Evolutionary conservation across 2,113 vertebrate species (phyloP).

Genomic region (Tautogolabrus adspersus): DNA sequence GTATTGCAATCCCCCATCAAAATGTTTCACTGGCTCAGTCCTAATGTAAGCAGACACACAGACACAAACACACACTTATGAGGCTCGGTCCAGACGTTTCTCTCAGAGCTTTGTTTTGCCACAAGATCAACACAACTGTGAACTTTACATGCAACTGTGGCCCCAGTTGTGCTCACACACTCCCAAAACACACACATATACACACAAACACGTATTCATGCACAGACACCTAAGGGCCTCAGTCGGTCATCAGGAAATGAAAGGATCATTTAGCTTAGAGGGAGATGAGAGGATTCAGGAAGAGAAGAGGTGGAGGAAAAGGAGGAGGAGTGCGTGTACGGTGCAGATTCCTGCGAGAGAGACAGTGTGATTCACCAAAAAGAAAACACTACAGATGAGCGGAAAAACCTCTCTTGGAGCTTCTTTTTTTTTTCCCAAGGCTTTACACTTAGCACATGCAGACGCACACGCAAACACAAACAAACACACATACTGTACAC

Average conservation of each 20-base stretch:
- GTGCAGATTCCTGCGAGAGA: slow-evolving; percentile 58
- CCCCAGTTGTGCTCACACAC: slow-evolving; percentile 68
- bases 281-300: slow-evolving; percentile 70
- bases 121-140: slow-evolving; percentile 91
- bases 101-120: slow-evolving; percentile 87
- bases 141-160: slow-evolving; percentile 86
- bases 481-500: background rate
- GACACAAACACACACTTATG: slow-evolving; percentile 68
- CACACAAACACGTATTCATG: slow-evolving; percentile 50
- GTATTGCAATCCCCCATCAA: background rate
- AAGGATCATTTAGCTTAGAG: slow-evolving; percentile 93
- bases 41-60: slow-evolving; percentile 9
- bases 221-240: slow-evolving; percentile 87
- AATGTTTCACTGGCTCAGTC: background rate
- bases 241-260: slow-evolving; percentile 92
- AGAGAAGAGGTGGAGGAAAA: slow-evolving; percentile 60
- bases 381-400: slow-evolving; percentile 39
- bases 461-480: background rate
- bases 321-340: slow-evolving; percentile 59
- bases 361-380: slow-evolving; percentile 49
- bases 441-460: slow-evolving; percentile 42
- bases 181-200: slow-evolving; percentile 37
- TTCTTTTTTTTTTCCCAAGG: background rate
- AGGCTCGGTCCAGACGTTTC: slow-evolving; percentile 87
- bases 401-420: slow-evolving; percentile 10